These are phyloP conservation scores for Muntiacus muntjak DNA, from an alignment of 2,113 vertebrate species.

Conservation along the genomic window DNA sequence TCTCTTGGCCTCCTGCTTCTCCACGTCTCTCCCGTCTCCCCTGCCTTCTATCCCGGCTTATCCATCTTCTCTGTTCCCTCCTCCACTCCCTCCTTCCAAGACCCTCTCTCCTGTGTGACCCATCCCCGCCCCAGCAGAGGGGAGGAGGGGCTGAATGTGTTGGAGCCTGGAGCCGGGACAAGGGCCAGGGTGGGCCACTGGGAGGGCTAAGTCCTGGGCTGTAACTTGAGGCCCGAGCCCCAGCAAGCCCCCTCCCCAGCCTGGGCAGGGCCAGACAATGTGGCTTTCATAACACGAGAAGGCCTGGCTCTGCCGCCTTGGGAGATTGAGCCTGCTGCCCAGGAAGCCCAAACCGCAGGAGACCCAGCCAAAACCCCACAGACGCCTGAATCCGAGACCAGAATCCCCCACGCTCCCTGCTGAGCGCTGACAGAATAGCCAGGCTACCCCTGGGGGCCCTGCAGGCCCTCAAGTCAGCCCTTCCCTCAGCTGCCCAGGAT, in stretches of 20 bases:
- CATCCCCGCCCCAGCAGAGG: no score
- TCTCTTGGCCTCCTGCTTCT: not conserved
- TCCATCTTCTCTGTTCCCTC: not conserved
- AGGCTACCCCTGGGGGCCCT: not conserved
- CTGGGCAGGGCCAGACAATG: slow-evolving; percentile 64
- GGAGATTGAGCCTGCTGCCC: slow-evolving; percentile 65
- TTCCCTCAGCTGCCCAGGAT: not conserved
- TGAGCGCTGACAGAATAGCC: not conserved
- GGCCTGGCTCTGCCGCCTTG: slow-evolving; percentile 41
- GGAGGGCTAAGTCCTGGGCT: not conserved
- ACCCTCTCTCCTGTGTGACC: not conserved
- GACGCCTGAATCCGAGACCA: slow-evolving; percentile 54
- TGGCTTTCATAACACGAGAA: slow-evolving; percentile 65
- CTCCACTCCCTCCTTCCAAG: not conserved
- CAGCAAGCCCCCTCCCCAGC: slow-evolving; percentile 62
- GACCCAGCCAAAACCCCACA: slow-evolving; percentile 70
- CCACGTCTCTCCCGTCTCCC: not conserved
- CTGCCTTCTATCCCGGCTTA: not conserved
- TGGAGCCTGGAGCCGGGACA: not conserved
- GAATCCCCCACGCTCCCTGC: slow-evolving; percentile 26
- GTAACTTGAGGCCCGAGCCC: slow-evolving; percentile 26
- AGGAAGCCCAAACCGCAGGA: slow-evolving; percentile 75
- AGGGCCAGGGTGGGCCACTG: not conserved
- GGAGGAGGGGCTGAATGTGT: not conserved
- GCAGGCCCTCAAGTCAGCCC: not conserved